Conservation (phyloP, 2,888 invertebrate genomes). For the Ochlodes sylvanus region DNA sequence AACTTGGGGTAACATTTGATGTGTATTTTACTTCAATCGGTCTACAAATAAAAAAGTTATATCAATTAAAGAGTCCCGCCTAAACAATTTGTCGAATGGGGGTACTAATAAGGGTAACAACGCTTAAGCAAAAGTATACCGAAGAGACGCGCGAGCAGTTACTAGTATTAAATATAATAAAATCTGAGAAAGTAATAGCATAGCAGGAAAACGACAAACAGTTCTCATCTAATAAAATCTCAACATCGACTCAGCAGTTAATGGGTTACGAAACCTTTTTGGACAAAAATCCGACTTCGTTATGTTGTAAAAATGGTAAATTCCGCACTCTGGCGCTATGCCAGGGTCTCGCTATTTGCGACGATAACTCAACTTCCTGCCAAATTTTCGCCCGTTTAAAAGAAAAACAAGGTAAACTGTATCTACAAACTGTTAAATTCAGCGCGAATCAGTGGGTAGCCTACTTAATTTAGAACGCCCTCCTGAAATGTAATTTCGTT, state of each 20-base stretch:
- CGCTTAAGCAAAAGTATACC: no score
- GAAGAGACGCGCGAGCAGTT: no score
- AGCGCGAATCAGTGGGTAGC: conserved; percentile 13
- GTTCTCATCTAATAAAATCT: conserved; percentile 23
- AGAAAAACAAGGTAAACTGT: conserved; percentile 33
- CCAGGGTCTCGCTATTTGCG: conserved; percentile 33
- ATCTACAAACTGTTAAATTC: conserved; percentile 11
- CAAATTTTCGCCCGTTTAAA: conserved; percentile 33
- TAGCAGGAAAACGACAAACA: conserved; percentile 12
- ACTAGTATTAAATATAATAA: no score
- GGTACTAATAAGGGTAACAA: no score
- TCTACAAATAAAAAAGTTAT: no score
- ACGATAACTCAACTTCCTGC: conserved; percentile 38
- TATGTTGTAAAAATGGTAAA: conserved; percentile 24
- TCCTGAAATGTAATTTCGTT: conserved; percentile 10
- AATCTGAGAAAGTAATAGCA: conserved; percentile 9
- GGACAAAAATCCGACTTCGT: conserved; percentile 34
- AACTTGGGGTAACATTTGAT: no score
- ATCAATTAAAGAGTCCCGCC: no score
- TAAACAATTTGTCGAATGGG: no score
- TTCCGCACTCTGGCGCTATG: conserved; percentile 22
- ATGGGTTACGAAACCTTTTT: conserved; percentile 36
- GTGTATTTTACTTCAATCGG: no score
- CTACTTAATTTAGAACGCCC: conserved; percentile 8
- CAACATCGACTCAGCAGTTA: conserved; percentile 32